Percentiles rank a stretch among this genome's conserved stretches.
phyloP scores from a whole-genome alignment of 2,888 invertebrate genomes.

The Phengaris alcon region DNA sequence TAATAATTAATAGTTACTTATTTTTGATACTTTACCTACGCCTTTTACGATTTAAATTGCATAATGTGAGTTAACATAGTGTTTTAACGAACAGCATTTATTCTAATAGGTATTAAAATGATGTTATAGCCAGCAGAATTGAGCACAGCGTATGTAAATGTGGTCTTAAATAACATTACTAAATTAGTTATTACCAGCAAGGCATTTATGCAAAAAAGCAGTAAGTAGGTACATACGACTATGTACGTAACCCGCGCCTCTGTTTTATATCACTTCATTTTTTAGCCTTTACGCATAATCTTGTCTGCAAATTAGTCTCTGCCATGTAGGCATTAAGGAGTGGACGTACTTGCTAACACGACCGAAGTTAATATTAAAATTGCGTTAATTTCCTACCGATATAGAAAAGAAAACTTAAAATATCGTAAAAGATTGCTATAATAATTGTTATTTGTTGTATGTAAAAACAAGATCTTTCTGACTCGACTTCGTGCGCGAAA shows the following conservation, averaged over 20 bases:
- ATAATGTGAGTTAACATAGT: neutral
- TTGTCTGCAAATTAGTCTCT: conserved; percentile 30
- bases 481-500: no score
- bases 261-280: conserved; percentile 35
- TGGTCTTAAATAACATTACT: conserved; percentile 38
- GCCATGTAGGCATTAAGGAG: conserved; percentile 22
- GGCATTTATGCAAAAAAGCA: conserved; percentile 40
- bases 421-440: no score
- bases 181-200: conserved; percentile 38
- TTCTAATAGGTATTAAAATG: conserved; percentile 16
- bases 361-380: neutral
- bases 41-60: conserved; percentile 9
- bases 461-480: no score
- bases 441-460: no score
- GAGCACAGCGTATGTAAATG: conserved; percentile 35
- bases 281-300: conserved; percentile 37
- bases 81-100: conserved; percentile 11
- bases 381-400: neutral
- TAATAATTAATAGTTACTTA: neutral
- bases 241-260: conserved; percentile 41
- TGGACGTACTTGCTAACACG: conserved; percentile 6
- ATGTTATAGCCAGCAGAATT: conserved; percentile 30
- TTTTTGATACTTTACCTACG: neutral
- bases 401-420: neutral
- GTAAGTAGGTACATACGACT: conserved; percentile 35